A percentile compares a stretch with the other conserved stretches of the same genome.
These are phyloP conservation scores for Sciurus vulgaris DNA, from an alignment of 2,797 vertebrate genomes.

Conservation along the genomic window DNA sequence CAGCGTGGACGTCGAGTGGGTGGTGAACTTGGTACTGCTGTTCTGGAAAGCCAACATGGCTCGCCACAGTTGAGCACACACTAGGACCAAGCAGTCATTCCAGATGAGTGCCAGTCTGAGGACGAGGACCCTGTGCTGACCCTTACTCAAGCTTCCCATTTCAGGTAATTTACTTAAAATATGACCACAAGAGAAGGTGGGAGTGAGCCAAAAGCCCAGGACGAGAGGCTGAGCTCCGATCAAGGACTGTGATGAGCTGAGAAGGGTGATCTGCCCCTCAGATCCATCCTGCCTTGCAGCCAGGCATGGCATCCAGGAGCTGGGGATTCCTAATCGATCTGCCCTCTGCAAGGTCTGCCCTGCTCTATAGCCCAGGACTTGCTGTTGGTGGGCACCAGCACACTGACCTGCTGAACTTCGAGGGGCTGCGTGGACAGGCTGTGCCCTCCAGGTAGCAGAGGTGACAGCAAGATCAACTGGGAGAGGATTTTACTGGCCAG, in stretches of 20 bases:
- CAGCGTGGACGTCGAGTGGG: fast-evolving
- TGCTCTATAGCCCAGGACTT: neutral
- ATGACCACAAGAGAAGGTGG: neutral
- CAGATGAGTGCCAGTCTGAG: neutral
- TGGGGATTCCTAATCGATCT: too few relatives aligned
- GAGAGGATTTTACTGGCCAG: neutral
- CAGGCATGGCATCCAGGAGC: too few relatives aligned
- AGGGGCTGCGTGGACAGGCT: too few relatives aligned
- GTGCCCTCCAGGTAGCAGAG: neutral
- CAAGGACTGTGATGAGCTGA: neutral
- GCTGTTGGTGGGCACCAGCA: neutral
- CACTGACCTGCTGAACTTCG: fast-evolving
- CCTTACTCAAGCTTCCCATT: neutral
- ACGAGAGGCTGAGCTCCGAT: too few relatives aligned
- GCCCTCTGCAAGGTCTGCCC: fast-evolving
- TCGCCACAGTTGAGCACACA: too few relatives aligned
- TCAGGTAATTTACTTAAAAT: neutral
- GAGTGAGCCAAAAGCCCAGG: too few relatives aligned
- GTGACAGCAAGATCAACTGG: fast-evolving
- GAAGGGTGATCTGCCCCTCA: fast-evolving
- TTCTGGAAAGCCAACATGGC: neutral
- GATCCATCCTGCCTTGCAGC: too few relatives aligned
- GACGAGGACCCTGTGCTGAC: too few relatives aligned
- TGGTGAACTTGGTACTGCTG: too few relatives aligned
- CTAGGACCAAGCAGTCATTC: too few relatives aligned